Base-by-base conservation (phyloP, 2,113 vertebrate species). In the Zapus hudsonius region DNA sequence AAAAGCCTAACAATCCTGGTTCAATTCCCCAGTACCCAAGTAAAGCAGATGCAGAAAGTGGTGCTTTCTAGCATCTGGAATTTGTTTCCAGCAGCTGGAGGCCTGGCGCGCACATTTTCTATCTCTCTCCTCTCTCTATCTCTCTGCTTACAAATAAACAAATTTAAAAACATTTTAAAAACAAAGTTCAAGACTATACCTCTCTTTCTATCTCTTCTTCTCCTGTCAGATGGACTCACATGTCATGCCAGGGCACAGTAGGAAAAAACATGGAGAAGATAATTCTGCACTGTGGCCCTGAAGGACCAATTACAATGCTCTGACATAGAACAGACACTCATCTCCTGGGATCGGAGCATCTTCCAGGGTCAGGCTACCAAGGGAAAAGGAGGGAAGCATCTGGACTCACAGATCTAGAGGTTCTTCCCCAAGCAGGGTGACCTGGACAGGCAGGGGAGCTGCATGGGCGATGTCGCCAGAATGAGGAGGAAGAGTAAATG, bases 291-390 rank as follows among this genome's bases (percentile, higher is more conserved):
- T 22, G 29, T 52, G 80, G 69, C 80, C 80, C 94, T 93, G 11
- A 16, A 92, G 79, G 75, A 84, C 94, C 86, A 95, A 89, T 94
- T 87, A 94, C 55, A 69, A 80, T 42, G 33, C 83, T 74, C 76
- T 3, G 20, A 59, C 63, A 94, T 78, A 88, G 52, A 95, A 86
- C 69, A 88, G 81, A 81, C n/a, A 27, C 42, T n/a, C 17, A 25
- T 67, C 96, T 88, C 88, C 75, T 88, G 91, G 95, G 96, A 93
- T 36, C 73, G 33, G 67, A 70, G 73, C 63, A 1, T 89, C 84
- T 82, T 87, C 13, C 59, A 59, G 33, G 31, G 64, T 61, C 92
- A 79, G 74, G 84, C 40, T 64, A 6, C 47, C 44, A 36, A 66
- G 70, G 74, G 82, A 73, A 44, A 66, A 92, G 66, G 23, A 88